These are phyloP conservation scores for Psophia crepitans DNA, from an alignment of 2,113 vertebrate genomes.

Conservation along the genomic window DNA sequence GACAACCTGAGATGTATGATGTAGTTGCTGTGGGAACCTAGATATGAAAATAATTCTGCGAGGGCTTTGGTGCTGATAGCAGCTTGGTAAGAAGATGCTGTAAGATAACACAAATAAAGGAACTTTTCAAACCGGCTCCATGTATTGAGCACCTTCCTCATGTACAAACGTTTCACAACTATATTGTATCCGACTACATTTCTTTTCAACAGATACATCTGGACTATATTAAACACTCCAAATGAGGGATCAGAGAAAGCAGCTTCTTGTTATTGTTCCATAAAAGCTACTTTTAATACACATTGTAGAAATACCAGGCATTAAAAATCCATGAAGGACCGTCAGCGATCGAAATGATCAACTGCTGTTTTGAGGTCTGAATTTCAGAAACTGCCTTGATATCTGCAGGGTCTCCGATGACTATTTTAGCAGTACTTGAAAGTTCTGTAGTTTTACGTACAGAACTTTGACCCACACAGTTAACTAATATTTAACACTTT, in stretches of 20 bases:
- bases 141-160: background rate
- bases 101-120: background rate
- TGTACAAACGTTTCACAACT: background rate
- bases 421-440: background rate
- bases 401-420: background rate
- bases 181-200: background rate
- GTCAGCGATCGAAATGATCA: background rate
- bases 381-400: background rate
- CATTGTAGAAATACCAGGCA: constrained; percentile 10
- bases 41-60: background rate
- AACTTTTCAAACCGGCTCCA: background rate
- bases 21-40: background rate
- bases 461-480: background rate
- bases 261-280: constrained; percentile 7
- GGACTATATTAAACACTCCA: constrained; percentile 36
- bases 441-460: background rate
- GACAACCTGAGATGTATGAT: background rate
- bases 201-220: constrained; percentile 29
- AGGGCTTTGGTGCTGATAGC: background rate
- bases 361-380: background rate
- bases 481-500: constrained; percentile 4
- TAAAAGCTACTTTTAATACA: constrained; percentile 11
- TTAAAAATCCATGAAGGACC: constrained; percentile 24
- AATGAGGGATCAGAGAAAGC: constrained; percentile 35
- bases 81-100: background rate